Evolutionary conservation across 2,797 vertebrate species (phyloP), one percentile per base, ranked within the genome.

Genomic region (Champsocephalus gunnari): DNA sequence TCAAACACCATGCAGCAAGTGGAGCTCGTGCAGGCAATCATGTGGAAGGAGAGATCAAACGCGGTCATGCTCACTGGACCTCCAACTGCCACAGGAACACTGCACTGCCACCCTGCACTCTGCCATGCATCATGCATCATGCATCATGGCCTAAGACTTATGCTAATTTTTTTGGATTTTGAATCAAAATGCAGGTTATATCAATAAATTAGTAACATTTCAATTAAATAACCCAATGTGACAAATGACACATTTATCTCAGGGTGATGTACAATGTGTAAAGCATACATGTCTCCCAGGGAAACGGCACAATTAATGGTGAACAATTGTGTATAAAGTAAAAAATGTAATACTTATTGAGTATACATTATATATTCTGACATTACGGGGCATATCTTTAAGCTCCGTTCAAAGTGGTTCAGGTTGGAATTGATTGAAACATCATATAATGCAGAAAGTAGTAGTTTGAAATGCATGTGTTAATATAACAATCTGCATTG

Each of bases 21-120:
- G 65, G 45, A 75, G 11, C 1, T 13, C 54, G 62, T 71, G 49
- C 62, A 24, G 55, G 16, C 77, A 79, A 86, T 75, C 73, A 61
- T 65, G 70, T 75, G 79, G 81, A 78, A 82, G 78, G 67, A 68
- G 48, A 70, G 49, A 70, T 71, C 32, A 77, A 60, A 84, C 61
- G 78, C 71, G 66, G 60, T 74, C 63, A 66, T 32, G 53, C 41
- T 49, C 8, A 24, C 50, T 45, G 54, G 34, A 72, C 21, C 54
- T 64, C 48, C 47, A 38, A 71, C 53, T 80, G 79, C 24, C 44
- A 73, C 16, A 48, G 58, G 45, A 72, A 21, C 21, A 50, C 12
- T 70, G 58, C 61, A 41, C 58, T 12, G 24, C 67, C 71, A 71
- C 28, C 45, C 59, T 76, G 66, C 41, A 19, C 56, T 24, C 49